Evolutionary conservation across 2,113 vertebrate species (phyloP), one percentile per base, ranked within the genome.

Genomic region (Rissa tridactyla): DNA sequence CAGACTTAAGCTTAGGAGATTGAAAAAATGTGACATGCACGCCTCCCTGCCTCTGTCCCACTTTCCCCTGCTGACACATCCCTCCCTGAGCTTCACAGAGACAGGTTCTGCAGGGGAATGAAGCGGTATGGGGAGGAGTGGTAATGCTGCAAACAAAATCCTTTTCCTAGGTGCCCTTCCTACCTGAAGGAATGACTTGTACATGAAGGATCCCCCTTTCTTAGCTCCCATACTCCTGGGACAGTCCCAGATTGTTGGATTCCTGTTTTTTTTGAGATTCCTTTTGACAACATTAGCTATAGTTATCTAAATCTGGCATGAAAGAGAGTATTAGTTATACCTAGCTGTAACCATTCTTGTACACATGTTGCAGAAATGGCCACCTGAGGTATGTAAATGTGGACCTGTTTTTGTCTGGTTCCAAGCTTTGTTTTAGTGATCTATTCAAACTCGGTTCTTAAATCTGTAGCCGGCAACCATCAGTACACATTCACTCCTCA

Each of bases 91-190:
- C 49, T 65, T 51, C 26, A 21, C 30, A 36, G 34, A 73, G 29
- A 15, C 25, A 86, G 60, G 4, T 25, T 88, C 58, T 71, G 36
- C 55, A 46, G 51, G 12, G 15, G 6, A 3, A 13, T 80, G 36
- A 62, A 64, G 26, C 1, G 0, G 2, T 38, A 4, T 1, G 1
- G 27, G 17, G 12, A 52, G 3, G 1, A 5, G 20, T 54, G 26
- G 46, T 30, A 92, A 69, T 34, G 49, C 30, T 61, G 40, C 47
- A 72, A 65, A 76, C 15, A 80, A 69, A 90, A 3, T 10, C 19
- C 10, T 71, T 79, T 72, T 72, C 30, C 54, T 77, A 36, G 5
- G 22, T 42, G 19, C 6, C 13, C 19, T 82, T 95, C 38, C 36
- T 49, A 15, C 12, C 14, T 66, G 51, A 76, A 34, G 38, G 68